Percentiles rank a stretch among this genome's conserved stretches.
Conservation (phyloP, 2,113 vertebrate genomes). For the Apistogramma diplotaenia region DNA sequence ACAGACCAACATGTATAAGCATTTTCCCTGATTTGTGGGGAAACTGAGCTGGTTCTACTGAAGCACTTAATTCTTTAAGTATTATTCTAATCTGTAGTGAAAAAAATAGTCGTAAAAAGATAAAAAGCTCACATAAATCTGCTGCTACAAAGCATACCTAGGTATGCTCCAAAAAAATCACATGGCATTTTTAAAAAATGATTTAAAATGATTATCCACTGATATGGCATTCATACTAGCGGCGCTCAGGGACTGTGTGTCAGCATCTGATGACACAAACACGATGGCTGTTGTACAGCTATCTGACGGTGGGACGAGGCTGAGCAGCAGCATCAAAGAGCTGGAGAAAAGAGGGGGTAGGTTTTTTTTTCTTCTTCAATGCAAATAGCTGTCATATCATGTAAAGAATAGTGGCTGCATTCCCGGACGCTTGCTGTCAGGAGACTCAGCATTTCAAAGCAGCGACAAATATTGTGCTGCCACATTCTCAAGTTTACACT, state of each 20-base stretch:
- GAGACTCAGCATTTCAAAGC: constrained; percentile 35
- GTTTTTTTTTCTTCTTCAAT: constrained; percentile 32
- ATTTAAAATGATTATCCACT: constrained; percentile 41
- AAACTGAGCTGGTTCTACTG: not conserved
- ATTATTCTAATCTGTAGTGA: not conserved
- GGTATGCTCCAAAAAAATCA: constrained; percentile 6
- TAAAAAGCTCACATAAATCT: not conserved
- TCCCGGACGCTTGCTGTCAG: constrained; percentile 16
- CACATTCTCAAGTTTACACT: constrained; percentile 4
- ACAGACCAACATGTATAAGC: constrained; percentile 32
- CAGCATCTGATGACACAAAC: constrained; percentile 45
- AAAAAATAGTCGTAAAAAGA: not conserved
- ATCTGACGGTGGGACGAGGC: constrained; percentile 25
- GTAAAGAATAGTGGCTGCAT: constrained; percentile 27
- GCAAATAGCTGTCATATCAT: constrained; percentile 48
- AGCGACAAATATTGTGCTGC: constrained; percentile 3
- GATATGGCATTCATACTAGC: constrained; percentile 42
- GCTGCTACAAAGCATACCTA: constrained; percentile 2
- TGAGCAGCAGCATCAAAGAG: constrained; percentile 32
- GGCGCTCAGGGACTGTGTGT: constrained; percentile 27
- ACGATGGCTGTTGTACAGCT: constrained; percentile 14
- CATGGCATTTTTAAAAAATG: not conserved
- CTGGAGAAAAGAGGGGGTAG: constrained; percentile 12
- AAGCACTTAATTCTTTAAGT: not conserved
- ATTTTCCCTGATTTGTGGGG: not conserved